These are phyloP conservation scores for Liposcelis brunnea DNA, from an alignment of 2,888 invertebrate genomes.

Conservation along the genomic window DNA sequence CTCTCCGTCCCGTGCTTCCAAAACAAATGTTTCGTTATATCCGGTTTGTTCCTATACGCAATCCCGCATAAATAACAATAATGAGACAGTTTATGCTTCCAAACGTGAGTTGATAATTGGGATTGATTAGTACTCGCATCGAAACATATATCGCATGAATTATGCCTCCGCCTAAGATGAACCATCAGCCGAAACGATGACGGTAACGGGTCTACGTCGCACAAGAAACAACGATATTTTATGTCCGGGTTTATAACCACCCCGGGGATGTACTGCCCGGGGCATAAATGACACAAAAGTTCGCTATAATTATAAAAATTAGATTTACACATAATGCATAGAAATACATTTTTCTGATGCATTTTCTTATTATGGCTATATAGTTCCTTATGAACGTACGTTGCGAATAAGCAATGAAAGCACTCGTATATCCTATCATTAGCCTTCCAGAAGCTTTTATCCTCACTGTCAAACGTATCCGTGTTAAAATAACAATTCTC, in stretches of 20 bases:
- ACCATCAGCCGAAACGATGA: constrained; percentile 79
- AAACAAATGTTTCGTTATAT: constrained; percentile 75
- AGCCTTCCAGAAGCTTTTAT: constrained; percentile 29
- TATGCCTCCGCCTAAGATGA: constrained; percentile 66
- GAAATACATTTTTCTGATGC: constrained; percentile 63
- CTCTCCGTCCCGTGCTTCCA: constrained; percentile 90
- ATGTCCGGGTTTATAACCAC: constrained; percentile 39
- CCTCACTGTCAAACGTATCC: constrained; percentile 46
- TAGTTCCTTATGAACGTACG: constrained; percentile 63
- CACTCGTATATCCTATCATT: constrained; percentile 63
- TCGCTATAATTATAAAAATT: constrained; percentile 80
- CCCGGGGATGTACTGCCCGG: constrained; percentile 46
- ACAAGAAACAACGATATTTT: constrained; percentile 66
- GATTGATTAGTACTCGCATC: constrained; percentile 65
- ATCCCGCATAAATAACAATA: constrained; percentile 76
- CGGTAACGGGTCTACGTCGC: constrained; percentile 57
- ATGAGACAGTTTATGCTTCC: constrained; percentile 80
- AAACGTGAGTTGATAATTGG: constrained; percentile 68
- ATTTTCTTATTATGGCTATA: constrained; percentile 73
- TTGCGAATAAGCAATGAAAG: constrained; percentile 67
- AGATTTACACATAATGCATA: constrained; percentile 75
- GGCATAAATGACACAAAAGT: constrained; percentile 70
- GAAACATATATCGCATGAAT: constrained; percentile 72
- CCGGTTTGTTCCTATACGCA: constrained; percentile 71
- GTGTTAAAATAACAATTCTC: constrained; percentile 50